Conservation (phyloP, 35 echinoderm and acorn worm species). For the Diadema setosum region DNA sequence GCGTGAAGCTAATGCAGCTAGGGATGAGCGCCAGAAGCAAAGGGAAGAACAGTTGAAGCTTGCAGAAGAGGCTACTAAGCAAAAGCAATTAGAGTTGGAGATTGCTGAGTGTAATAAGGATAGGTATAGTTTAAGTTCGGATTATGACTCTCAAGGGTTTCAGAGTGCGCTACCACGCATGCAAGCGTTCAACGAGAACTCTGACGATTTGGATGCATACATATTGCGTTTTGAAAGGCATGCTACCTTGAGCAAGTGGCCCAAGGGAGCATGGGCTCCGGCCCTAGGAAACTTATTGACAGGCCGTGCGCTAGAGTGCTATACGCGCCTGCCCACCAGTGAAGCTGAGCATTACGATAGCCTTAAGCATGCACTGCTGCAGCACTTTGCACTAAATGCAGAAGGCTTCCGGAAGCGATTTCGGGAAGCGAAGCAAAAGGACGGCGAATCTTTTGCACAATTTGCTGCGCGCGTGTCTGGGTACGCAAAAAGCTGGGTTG, state of each 20-base stretch:
- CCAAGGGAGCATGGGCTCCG: neutral
- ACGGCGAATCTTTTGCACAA: constrained; percentile 6
- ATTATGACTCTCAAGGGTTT: neutral
- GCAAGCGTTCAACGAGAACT: neutral
- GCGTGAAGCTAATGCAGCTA: neutral
- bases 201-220: neutral
- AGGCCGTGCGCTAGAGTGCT: neutral
- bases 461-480: constrained; percentile 5
- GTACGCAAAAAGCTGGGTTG: constrained; percentile 12
- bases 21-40: neutral
- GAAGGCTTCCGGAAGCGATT: constrained; percentile 45
- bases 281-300: neutral
- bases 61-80: neutral
- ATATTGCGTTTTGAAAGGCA: neutral
- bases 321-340: neutral
- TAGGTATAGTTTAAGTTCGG: neutral
- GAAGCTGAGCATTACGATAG: neutral
- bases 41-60: neutral
- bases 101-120: neutral
- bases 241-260: neutral
- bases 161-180: neutral
- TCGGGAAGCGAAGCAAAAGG: neutral
- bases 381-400: neutral
- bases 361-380: constrained; percentile 7
- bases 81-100: neutral